phyloP scores from a whole-genome alignment of 2,113 vertebrate species.

The Strix uralensis region DNA sequence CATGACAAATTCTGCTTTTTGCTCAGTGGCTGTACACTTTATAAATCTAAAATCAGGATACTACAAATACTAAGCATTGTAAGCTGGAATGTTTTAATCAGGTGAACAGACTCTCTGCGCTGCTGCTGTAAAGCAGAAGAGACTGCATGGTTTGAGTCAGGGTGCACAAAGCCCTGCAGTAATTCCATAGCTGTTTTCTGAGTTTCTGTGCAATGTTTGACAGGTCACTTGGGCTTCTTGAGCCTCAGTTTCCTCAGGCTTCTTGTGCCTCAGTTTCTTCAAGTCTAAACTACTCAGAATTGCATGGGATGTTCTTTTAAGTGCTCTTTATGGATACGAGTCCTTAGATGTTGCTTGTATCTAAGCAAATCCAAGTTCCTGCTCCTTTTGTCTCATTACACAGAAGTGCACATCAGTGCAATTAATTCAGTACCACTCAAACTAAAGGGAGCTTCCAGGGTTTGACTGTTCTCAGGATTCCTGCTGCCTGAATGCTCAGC shows the following conservation, averaged over 20 bases:
- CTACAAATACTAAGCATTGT: not conserved
- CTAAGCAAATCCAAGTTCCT: not conserved
- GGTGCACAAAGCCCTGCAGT: not conserved
- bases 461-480: not conserved
- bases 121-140: not conserved
- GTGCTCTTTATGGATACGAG: not conserved
- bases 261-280: not conserved
- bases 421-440: not conserved
- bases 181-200: not conserved
- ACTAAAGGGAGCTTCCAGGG: not conserved
- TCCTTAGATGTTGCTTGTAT: not conserved
- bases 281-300: not conserved
- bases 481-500: not conserved
- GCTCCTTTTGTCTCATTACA: not conserved
- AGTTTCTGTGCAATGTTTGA: not conserved
- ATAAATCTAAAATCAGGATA: not conserved
- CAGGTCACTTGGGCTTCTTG: not conserved
- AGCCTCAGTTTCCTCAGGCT: not conserved
- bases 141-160: rapidly evolving
- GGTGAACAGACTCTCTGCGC: not conserved
- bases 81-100: not conserved
- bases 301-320: not conserved
- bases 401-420: not conserved
- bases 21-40: not conserved
- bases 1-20: not conserved